These are phyloP conservation scores for Cephus nigrinus DNA, from an alignment of 2,888 invertebrate genomes.

Conservation along the genomic window DNA sequence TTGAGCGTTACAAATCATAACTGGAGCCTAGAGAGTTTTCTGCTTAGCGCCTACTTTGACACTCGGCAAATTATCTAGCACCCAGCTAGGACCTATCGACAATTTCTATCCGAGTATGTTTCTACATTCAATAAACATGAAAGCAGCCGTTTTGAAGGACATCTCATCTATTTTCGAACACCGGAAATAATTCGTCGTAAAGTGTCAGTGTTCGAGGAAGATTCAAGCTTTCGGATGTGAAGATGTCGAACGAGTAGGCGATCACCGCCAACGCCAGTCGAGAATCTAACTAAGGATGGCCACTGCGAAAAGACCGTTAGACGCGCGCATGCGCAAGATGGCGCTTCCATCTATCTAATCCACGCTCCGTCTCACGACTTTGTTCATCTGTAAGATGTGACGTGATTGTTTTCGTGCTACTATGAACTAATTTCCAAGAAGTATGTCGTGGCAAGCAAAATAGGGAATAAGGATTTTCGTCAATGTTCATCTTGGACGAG, in stretches of 20 bases:
- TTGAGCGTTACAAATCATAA: no score
- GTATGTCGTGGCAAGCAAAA: conserved; percentile 1
- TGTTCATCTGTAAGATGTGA: not conserved
- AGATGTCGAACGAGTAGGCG: not conserved
- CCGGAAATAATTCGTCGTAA: not conserved
- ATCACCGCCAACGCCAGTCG: not conserved
- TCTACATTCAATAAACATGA: not conserved
- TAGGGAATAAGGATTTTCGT: not conserved
- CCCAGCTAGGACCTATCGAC: no score
- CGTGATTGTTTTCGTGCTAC: not conserved
- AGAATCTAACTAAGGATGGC: not conserved
- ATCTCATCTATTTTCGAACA: not conserved
- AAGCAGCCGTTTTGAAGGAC: not conserved
- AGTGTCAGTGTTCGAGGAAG: not conserved
- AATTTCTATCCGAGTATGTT: not conserved
- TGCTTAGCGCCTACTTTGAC: no score
- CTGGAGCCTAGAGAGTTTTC: no score
- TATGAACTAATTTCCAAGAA: not conserved
- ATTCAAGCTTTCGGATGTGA: not conserved
- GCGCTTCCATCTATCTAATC: not conserved
- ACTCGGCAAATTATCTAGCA: no score
- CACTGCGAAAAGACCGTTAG: not conserved
- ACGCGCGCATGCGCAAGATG: not conserved
- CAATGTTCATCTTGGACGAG: not conserved
- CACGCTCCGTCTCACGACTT: not conserved